Conservation (phyloP, 2,113 vertebrate genomes). For the Sinocyclocheilus rhinocerous region DNA sequence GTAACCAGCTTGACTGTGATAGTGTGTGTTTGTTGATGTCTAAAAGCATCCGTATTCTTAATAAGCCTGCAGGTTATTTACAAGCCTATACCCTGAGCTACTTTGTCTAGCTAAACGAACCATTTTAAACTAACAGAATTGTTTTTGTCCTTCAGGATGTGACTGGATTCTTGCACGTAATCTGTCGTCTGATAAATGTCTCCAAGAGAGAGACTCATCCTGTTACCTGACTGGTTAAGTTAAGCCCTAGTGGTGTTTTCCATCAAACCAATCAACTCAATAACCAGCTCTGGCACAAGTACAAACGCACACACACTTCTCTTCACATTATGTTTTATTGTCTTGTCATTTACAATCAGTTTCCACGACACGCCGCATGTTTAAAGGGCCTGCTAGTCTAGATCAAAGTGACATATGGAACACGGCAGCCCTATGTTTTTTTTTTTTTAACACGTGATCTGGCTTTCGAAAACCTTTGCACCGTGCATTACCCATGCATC, state of each 20-base stretch:
- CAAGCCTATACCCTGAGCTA: neutral
- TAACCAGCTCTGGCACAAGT: too few species aligned
- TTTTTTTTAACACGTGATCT: neutral
- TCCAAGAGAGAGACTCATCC: neutral
- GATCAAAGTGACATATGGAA: constrained; percentile 17
- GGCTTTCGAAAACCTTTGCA: constrained; percentile 12
- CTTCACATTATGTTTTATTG: constrained; percentile 14
- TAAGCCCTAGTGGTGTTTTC: neutral
- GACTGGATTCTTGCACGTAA: neutral
- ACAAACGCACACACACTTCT: neutral
- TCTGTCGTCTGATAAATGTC: constrained; percentile 10
- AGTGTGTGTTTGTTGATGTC: constrained; percentile 1
- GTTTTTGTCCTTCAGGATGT: constrained; percentile 25
- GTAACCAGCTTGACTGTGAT: neutral
- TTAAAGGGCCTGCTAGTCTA: constrained; percentile 8
- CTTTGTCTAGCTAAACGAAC: constrained; percentile 12
- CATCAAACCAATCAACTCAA: constrained; percentile 1
- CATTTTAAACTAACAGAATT: constrained; percentile 1
- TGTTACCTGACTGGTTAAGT: constrained; percentile 7
- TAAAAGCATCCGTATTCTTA: neutral
- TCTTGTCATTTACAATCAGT: constrained; percentile 39
- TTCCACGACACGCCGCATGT: neutral
- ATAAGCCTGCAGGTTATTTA: neutral
- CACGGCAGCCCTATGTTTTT: neutral
- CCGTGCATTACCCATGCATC: neutral